phyloP scores from a whole-genome alignment of 2,113 vertebrate genomes.

The Mus pahari region DNA sequence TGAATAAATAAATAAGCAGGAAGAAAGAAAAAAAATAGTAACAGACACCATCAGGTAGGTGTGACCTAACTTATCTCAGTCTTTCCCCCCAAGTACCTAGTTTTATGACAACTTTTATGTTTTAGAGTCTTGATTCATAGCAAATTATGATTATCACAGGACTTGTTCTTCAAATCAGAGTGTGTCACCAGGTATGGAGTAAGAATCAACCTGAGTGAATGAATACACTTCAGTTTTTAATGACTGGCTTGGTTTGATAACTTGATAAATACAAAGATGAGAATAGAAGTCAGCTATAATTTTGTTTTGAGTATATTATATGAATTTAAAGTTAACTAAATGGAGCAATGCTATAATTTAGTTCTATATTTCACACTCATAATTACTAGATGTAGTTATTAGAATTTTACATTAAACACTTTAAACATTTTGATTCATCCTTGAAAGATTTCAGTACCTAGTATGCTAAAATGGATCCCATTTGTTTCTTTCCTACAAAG shows the following conservation, averaged over 20 bases:
- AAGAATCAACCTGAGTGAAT: constrained; percentile 52
- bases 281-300: constrained; percentile 44
- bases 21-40: neutral
- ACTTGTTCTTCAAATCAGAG: neutral
- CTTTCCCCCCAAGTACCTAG: neutral
- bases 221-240: constrained; percentile 31
- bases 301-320: constrained; percentile 58
- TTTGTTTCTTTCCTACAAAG: neutral
- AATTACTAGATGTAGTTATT: neutral
- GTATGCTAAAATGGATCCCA: neutral
- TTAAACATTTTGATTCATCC: constrained; percentile 7
- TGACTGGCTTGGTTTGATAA: constrained; percentile 62
- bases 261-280: constrained; percentile 53
- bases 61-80: neutral
- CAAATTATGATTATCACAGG: neutral
- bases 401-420: constrained; percentile 4
- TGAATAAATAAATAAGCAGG: too few species aligned
- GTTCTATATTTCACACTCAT: neutral
- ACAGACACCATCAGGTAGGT: neutral
- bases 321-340: neutral
- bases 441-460: neutral
- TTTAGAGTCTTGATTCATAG: neutral
- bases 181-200: constrained; percentile 35
- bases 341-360: neutral
- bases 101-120: neutral